phyloP scores from a whole-genome alignment of 1,140 invertebrate genomes.

The Zaprionus camerounensis region DNA sequence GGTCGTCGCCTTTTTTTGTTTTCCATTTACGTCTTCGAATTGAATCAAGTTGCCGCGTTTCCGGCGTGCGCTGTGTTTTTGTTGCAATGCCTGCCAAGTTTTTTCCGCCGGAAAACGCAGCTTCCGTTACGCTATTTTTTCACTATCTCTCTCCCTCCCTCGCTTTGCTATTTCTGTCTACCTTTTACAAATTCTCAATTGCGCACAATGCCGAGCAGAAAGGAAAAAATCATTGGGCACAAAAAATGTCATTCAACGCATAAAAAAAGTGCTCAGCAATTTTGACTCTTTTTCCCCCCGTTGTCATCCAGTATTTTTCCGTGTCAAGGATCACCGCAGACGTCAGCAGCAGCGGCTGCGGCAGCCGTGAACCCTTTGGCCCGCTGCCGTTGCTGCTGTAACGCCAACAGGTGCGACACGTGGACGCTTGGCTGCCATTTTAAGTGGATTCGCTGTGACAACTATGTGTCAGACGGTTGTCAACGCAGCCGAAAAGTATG shows the following conservation, averaged over 20 bases:
- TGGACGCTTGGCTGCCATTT: conserved; percentile 69
- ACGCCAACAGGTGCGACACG: conserved; percentile 61
- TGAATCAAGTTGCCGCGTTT: conserved; percentile 74
- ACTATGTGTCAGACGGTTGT: conserved; percentile 50
- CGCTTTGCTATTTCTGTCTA: not conserved
- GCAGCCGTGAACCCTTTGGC: not conserved
- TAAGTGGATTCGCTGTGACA: conserved; percentile 73
- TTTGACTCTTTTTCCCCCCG: conserved; percentile 44
- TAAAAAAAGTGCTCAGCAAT: conserved; percentile 55
- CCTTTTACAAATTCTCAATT: conserved; percentile 77
- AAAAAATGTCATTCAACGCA: conserved; percentile 21
- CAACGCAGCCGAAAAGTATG: conserved; percentile 33
- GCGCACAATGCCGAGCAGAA: conserved; percentile 40
- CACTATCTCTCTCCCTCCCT: not conserved
- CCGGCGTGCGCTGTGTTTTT: conserved; percentile 42
- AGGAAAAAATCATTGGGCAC: not conserved
- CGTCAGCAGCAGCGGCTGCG: conserved; percentile 16
- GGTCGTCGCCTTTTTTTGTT: conserved; percentile 67
- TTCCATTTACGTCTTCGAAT: conserved; percentile 75
- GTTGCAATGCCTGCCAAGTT: conserved; percentile 61
- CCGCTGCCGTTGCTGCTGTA: not conserved
- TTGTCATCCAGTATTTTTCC: conserved; percentile 27
- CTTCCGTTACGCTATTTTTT: conserved; percentile 47
- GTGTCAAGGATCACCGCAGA: conserved; percentile 36
- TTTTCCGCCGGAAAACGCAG: conserved; percentile 78